Evolutionary conservation across 2,113 vertebrate genomes (phyloP).

Genomic region (Loxodonta africana): DNA sequence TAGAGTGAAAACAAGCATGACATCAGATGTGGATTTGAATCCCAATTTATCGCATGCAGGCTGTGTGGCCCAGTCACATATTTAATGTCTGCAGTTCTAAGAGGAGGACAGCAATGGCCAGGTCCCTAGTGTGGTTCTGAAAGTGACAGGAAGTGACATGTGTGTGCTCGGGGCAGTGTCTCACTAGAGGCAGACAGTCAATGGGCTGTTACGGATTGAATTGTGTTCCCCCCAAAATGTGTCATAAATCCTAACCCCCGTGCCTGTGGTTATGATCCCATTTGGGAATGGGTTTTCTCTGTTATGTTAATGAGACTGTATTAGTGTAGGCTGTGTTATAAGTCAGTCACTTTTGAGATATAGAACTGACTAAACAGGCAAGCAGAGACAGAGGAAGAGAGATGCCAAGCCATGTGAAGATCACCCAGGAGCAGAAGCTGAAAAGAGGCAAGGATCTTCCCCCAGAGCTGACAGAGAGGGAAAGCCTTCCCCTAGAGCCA

Average conservation of each 20-base stretch:
- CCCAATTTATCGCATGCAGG: neutral
- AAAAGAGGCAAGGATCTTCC: neutral
- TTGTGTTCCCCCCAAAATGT: neutral
- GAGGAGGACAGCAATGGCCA: neutral
- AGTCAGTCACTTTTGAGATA: neutral
- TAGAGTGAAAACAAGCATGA: neutral
- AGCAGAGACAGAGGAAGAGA: neutral
- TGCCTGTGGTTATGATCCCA: neutral
- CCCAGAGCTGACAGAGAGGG: neutral
- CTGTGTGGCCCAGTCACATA: neutral
- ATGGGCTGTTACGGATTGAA: neutral
- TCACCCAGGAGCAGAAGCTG: neutral
- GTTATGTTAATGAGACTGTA: neutral
- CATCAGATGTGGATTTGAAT: neutral
- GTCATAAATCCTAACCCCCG: neutral
- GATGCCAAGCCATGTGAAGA: neutral
- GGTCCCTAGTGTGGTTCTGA: neutral
- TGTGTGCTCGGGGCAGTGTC: neutral
- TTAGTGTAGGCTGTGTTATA: neutral
- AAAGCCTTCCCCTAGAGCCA: neutral
- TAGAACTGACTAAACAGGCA: neutral
- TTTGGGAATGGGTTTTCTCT: neutral
- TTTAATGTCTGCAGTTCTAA: neutral
- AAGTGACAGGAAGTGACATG: neutral
- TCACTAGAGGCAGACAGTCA: neutral